These are phyloP conservation scores for Drosophila pruinosa DNA, from an alignment of 1,140 invertebrate species.

Conservation along the genomic window DNA sequence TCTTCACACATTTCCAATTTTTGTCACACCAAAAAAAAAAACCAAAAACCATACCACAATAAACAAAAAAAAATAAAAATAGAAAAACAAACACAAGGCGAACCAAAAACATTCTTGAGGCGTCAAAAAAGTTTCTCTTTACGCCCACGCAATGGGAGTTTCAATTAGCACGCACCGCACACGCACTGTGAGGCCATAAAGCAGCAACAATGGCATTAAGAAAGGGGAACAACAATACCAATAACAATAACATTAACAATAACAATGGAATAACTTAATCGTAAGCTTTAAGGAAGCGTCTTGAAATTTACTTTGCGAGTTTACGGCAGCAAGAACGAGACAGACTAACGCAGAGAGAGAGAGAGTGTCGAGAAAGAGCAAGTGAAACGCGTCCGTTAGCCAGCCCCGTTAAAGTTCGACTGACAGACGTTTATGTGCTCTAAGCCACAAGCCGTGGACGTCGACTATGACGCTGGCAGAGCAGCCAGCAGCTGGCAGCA, in stretches of 20 bases:
- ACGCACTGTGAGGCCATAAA: conserved; percentile 42
- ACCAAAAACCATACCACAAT: conserved; percentile 9
- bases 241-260: neutral
- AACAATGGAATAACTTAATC: neutral
- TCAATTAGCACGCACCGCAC: conserved; percentile 48
- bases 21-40: conserved; percentile 37
- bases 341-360: conserved; percentile 1
- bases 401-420: conserved; percentile 65
- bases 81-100: conserved; percentile 7
- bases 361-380: conserved; percentile 16
- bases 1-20: conserved; percentile 41
- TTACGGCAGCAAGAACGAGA: conserved; percentile 4
- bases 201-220: neutral
- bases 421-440: conserved; percentile 26
- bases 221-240: neutral
- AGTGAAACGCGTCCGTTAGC: conserved; percentile 61
- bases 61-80: conserved; percentile 23
- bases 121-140: conserved; percentile 34
- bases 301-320: conserved; percentile 21
- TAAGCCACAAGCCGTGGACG: conserved; percentile 31
- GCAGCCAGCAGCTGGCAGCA: conserved; percentile 12
- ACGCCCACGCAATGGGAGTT: conserved; percentile 24
- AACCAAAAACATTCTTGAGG: conserved; percentile 26
- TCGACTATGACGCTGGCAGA: conserved; percentile 18
- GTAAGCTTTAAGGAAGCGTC: conserved; percentile 36